Evolutionary conservation across 2,797 vertebrate species (phyloP).

Genomic region (Clarias fuscus): DNA sequence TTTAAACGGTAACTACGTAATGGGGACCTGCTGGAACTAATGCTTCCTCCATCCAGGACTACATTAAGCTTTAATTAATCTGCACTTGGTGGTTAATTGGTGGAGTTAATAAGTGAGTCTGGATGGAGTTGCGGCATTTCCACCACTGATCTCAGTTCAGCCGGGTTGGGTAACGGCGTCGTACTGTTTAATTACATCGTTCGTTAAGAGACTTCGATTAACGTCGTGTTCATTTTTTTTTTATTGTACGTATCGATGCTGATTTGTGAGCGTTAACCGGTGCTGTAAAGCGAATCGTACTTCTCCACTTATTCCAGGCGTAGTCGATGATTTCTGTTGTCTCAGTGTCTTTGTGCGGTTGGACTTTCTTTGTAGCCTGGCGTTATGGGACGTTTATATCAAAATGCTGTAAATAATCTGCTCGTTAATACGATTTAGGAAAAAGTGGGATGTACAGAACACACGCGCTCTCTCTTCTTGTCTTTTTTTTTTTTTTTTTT

Average conservation of each 20-base stretch:
- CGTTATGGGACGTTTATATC: too few relatives aligned
- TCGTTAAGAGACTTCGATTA: background rate
- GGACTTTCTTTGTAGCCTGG: background rate
- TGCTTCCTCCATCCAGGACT: background rate
- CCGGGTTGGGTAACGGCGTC: too few relatives aligned
- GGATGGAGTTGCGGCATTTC: background rate
- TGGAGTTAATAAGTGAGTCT: background rate
- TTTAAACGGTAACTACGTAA: background rate
- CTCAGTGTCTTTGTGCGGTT: background rate
- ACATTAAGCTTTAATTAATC: background rate
- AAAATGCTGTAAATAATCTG: background rate
- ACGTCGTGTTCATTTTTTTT: background rate
- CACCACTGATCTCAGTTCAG: background rate
- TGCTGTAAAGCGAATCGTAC: background rate
- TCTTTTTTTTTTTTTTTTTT: background rate
- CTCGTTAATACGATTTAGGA: background rate
- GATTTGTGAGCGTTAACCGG: background rate
- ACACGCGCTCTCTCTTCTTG: too few relatives aligned
- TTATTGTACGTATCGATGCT: background rate
- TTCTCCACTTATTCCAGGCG: background rate
- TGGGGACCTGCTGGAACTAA: background rate
- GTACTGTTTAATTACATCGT: background rate
- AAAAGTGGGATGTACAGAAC: background rate
- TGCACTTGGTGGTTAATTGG: conserved; percentile 4
- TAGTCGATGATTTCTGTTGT: background rate